These are phyloP conservation scores for Apodemus speciosus DNA, from an alignment of 2,113 vertebrate genomes.

Conservation along the genomic window DNA sequence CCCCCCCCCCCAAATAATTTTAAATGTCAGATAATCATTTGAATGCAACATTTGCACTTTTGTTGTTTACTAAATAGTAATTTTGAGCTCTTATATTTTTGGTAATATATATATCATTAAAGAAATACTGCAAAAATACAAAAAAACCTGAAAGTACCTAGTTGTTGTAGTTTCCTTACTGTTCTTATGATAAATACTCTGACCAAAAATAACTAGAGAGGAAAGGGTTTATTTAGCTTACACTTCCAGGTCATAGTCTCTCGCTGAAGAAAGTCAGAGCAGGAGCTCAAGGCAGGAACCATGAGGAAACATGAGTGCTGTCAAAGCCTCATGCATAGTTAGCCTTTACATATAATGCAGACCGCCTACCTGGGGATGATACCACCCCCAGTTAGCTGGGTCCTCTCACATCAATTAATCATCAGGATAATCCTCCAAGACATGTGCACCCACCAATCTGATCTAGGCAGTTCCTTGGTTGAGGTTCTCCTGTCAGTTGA, in stretches of 20 bases:
- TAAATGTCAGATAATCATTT: constrained; percentile 25
- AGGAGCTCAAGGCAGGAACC: neutral
- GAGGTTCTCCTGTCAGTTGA: neutral
- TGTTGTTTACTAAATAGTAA: constrained; percentile 50
- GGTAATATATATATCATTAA: neutral
- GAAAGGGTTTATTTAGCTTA: neutral
- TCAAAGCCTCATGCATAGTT: neutral
- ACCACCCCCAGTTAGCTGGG: neutral
- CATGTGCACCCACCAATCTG: neutral
- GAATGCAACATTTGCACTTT: constrained; percentile 25
- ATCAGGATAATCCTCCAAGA: neutral
- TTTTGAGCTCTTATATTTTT: constrained; percentile 48
- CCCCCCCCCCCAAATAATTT: neutral
- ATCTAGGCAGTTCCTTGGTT: neutral
- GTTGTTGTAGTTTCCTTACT: neutral
- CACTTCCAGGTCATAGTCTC: neutral
- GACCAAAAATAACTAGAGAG: neutral
- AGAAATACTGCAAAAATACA: constrained; percentile 36
- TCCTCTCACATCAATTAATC: neutral
- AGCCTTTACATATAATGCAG: neutral
- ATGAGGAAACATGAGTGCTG: neutral
- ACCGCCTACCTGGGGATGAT: neutral
- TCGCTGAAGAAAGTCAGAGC: neutral
- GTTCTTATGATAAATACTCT: neutral
- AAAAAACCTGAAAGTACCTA: neutral